Percentiles rank a stretch among this genome's conserved stretches.
phyloP scores from a whole-genome alignment of 2,113 vertebrate species.

The Datnioides undecimradiatus region DNA sequence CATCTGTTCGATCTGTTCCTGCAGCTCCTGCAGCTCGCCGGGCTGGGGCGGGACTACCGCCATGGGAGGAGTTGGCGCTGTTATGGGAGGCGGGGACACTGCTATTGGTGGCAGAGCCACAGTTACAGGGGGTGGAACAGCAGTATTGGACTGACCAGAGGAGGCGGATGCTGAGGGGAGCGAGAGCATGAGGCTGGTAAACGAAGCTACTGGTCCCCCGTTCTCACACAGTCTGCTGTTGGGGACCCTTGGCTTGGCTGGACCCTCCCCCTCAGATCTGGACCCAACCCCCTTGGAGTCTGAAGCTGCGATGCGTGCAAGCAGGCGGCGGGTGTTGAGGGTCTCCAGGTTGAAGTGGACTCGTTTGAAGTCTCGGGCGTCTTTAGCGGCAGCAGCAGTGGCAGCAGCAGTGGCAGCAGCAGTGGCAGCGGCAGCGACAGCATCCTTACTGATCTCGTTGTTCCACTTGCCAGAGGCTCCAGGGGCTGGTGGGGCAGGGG shows the following conservation, averaged over 20 bases:
- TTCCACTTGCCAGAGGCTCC: constrained; percentile 60
- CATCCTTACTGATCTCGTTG: constrained; percentile 52
- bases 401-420: rapidly evolving
- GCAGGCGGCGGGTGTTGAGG: constrained; percentile 80
- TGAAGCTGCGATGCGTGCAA: constrained; percentile 62
- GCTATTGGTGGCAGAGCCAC: background rate
- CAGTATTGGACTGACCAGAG: background rate
- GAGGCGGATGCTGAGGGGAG: constrained; percentile 8
- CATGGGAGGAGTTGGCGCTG: background rate
- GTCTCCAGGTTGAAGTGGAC: constrained; percentile 87
- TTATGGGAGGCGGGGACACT: constrained; percentile 11
- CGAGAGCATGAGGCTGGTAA: constrained; percentile 41
- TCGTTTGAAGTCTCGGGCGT: constrained; percentile 73
- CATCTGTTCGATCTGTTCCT: constrained; percentile 84
- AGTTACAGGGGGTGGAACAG: background rate
- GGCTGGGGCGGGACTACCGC: constrained; percentile 27
- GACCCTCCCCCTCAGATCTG: background rate
- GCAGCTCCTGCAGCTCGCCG: constrained; percentile 85
- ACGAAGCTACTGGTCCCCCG: constrained; percentile 35
- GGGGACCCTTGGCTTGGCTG: background rate
- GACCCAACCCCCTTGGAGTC: constrained; percentile 37
- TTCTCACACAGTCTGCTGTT: constrained; percentile 45
- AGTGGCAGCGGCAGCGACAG: background rate
- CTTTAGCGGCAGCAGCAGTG: constrained; percentile 25
- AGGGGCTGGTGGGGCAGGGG: background rate